Percentiles rank a stretch among this genome's conserved stretches.
Conservation (phyloP, 2,888 invertebrate species). For the Polyommatus icarus region DNA sequence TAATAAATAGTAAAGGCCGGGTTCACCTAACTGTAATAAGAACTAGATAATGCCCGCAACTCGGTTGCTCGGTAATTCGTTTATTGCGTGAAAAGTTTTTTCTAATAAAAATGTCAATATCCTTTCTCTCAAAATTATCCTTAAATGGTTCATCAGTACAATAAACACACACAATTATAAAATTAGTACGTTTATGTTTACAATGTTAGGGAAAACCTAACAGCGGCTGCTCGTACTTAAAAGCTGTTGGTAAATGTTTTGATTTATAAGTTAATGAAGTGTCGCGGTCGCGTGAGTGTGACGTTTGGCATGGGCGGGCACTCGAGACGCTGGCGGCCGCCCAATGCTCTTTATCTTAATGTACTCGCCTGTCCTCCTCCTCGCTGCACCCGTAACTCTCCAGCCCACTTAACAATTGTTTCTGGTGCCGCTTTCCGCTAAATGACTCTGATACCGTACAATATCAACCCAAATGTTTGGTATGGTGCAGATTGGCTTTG, state of each 20-base stretch:
- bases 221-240: neutral
- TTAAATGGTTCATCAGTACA: too few species aligned
- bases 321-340: constrained; percentile 73
- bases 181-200: too few species aligned
- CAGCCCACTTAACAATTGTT: constrained; percentile 65
- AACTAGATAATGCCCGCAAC: neutral
- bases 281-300: constrained; percentile 44
- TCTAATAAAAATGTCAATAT: too few species aligned
- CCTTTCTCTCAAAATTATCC: too few species aligned
- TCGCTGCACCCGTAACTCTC: constrained; percentile 64
- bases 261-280: constrained; percentile 36
- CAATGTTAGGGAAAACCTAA: neutral
- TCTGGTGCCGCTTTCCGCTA: constrained; percentile 55
- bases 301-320: constrained; percentile 66
- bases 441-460: constrained; percentile 47
- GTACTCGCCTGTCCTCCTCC: constrained; percentile 66
- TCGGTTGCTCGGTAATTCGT: neutral
- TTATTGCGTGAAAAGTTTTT: neutral
- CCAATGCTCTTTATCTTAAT: constrained; percentile 76
- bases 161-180: too few species aligned
- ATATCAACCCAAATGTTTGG: constrained; percentile 3
- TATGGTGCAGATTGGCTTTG: neutral
- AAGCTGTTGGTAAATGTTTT: constrained; percentile 26
- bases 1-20: too few species aligned
- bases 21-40: too few species aligned